A percentile compares a stretch with the other conserved stretches of the same genome.
Evolutionary conservation across 2,888 invertebrate genomes (phyloP).

Genomic region (Melipona beecheii): DNA sequence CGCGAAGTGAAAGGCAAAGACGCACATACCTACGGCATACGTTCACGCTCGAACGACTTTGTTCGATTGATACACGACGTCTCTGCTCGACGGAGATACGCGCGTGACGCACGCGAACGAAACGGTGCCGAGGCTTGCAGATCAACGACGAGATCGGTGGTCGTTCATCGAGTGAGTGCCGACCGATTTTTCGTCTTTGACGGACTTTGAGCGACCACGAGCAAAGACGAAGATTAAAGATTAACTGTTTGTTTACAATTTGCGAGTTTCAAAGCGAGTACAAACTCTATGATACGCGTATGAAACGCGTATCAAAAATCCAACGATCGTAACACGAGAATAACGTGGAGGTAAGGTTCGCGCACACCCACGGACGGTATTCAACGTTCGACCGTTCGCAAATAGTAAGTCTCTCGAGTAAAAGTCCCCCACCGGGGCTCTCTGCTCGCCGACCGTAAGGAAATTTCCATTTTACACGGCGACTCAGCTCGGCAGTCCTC

Average conservation of each 20-base stretch:
- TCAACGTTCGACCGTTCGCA: background rate
- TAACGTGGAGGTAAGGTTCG: too few relatives aligned
- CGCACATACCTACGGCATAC: background rate
- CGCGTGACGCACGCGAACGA: background rate
- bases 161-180: background rate
- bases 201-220: too few relatives aligned
- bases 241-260: too few relatives aligned
- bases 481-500: background rate
- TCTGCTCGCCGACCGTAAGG: constrained; percentile 5
- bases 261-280: too few relatives aligned
- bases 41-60: background rate
- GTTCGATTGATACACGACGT: constrained; percentile 16
- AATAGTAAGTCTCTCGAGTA: background rate
- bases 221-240: too few relatives aligned
- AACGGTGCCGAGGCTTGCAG: background rate
- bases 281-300: too few relatives aligned
- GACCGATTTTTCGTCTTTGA: background rate
- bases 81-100: constrained; percentile 1
- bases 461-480: constrained; percentile 39
- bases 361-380: too few relatives aligned
- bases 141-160: background rate
- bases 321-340: too few relatives aligned
- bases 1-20: constrained; percentile 22
- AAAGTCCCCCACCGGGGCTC: background rate
- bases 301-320: too few relatives aligned